phyloP scores from a whole-genome alignment of 2,888 invertebrate species.

The Stratiomys singularior region DNA sequence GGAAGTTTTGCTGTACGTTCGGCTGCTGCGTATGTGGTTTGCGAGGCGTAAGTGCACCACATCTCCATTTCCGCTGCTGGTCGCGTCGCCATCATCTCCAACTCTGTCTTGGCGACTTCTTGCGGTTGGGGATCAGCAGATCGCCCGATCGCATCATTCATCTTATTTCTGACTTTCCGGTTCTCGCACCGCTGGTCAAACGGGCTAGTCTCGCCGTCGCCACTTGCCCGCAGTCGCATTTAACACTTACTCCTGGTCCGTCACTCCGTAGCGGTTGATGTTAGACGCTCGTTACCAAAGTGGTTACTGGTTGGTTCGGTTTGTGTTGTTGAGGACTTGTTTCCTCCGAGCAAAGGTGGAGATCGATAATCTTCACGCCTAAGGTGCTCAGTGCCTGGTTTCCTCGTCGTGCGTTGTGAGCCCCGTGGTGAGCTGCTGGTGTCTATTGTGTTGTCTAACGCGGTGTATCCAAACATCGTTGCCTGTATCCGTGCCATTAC shows the following conservation, averaged over 20 bases:
- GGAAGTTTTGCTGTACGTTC: too few species aligned
- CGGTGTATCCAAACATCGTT: background rate
- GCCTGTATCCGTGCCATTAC: background rate
- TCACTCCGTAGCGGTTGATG: background rate
- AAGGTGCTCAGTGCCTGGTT: conserved; percentile 25
- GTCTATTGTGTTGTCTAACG: conserved; percentile 25
- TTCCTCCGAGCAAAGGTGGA: conserved; percentile 7
- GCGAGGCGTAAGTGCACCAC: background rate
- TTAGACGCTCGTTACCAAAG: conserved; percentile 18
- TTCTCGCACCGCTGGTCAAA: conserved; percentile 36
- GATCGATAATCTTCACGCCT: conserved; percentile 39
- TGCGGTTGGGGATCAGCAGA: background rate
- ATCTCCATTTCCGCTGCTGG: conserved; percentile 17
- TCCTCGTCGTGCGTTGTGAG: background rate
- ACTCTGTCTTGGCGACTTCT: conserved; percentile 8
- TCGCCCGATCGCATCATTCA: conserved; percentile 2
- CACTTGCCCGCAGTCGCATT: conserved; percentile 43
- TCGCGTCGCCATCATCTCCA: conserved; percentile 1
- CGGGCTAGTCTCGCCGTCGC: conserved; percentile 43
- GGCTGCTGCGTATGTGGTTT: too few species aligned
- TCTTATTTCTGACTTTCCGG: conserved; percentile 35
- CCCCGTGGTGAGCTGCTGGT: background rate
- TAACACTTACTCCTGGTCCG: conserved; percentile 31
- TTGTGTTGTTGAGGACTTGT: conserved; percentile 13
- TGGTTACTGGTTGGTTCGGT: conserved; percentile 39